phyloP scores from a whole-genome alignment of 1,140 invertebrate species.

The Leptinotarsa lineolata region DNA sequence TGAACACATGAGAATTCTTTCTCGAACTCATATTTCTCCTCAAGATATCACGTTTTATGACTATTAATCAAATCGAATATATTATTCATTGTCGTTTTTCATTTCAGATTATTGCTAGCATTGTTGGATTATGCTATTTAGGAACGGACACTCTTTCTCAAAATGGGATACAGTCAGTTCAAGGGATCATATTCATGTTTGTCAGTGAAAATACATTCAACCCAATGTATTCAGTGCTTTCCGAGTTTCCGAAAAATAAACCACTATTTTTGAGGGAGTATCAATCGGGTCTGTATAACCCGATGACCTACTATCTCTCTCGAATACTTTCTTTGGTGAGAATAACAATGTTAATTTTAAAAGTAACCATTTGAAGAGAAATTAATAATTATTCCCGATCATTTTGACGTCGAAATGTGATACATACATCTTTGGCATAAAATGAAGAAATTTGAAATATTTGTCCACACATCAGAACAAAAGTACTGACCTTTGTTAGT shows the following conservation, averaged over 20 bases:
- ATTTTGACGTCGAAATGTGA: neutral
- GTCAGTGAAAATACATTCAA: constrained; percentile 86
- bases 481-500: too few relatives aligned
- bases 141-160: constrained; percentile 71
- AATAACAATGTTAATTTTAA: constrained; percentile 23
- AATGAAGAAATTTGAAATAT: too few relatives aligned
- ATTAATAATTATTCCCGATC: neutral
- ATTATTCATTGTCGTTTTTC: too few relatives aligned
- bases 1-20: too few relatives aligned
- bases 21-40: neutral
- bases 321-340: constrained; percentile 77
- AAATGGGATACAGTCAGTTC: constrained; percentile 77
- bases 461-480: too few relatives aligned
- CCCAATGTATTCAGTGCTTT: constrained; percentile 82
- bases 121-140: constrained; percentile 78
- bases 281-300: constrained; percentile 74
- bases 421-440: too few relatives aligned
- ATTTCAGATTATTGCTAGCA: constrained; percentile 69
- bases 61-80: too few relatives aligned
- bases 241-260: constrained; percentile 77
- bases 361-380: neutral
- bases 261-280: constrained; percentile 80
- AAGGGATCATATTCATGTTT: constrained; percentile 81
- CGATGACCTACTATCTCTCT: constrained; percentile 74
- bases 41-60: neutral